Conservation (phyloP, 2,888 invertebrate genomes). For the Apomyelois bistriatella region DNA sequence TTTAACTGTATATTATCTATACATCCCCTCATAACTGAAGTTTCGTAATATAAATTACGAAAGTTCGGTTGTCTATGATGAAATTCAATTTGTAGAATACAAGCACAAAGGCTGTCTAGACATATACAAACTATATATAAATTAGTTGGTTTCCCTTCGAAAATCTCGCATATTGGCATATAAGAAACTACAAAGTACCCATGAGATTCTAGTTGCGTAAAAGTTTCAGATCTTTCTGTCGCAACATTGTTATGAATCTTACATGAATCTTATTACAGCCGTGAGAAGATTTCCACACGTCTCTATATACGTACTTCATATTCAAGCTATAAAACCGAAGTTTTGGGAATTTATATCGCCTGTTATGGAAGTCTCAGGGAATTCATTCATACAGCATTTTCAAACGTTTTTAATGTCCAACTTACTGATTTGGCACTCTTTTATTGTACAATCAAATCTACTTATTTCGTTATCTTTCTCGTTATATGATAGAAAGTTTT, state of each 20-base stretch:
- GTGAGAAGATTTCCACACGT: slow-evolving; percentile 30
- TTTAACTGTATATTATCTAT: too few relatives aligned
- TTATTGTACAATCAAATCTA: too few relatives aligned
- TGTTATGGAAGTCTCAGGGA: slow-evolving; percentile 24
- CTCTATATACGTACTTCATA: slow-evolving; percentile 36
- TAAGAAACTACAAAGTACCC: slow-evolving; percentile 8
- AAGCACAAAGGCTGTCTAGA: background rate
- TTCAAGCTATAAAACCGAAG: slow-evolving; percentile 43
- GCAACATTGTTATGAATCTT: slow-evolving; percentile 24
- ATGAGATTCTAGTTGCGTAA: slow-evolving; percentile 4
- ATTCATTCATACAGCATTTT: slow-evolving; percentile 51
- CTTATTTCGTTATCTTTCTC: too few relatives aligned
- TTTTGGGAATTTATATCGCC: slow-evolving; percentile 40
- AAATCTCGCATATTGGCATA: slow-evolving; percentile 1
- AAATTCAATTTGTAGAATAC: background rate
- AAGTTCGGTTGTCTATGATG: background rate
- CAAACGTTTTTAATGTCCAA: slow-evolving; percentile 41
- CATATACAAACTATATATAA: background rate
- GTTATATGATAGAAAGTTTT: too few relatives aligned
- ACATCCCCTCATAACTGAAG: background rate
- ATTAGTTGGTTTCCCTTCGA: background rate
- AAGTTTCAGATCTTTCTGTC: slow-evolving; percentile 11
- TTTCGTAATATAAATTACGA: background rate
- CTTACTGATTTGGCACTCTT: background rate
- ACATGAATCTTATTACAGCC: slow-evolving; percentile 29